phyloP scores from a whole-genome alignment of 1,140 invertebrate species.

The Dysdera silvatica region DNA sequence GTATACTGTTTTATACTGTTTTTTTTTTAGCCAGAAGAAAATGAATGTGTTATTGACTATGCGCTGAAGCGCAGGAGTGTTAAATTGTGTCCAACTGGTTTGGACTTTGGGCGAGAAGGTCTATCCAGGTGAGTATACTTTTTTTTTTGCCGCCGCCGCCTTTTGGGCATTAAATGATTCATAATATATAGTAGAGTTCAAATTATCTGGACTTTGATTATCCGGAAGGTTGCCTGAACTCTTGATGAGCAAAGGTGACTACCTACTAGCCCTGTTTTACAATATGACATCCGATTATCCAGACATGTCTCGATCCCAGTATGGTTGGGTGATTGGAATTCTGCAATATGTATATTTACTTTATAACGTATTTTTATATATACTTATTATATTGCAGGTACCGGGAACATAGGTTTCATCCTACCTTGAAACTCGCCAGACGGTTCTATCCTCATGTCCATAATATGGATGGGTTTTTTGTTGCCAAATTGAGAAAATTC shows the following conservation, averaged over 20 bases:
- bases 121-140: slow-evolving; percentile 63
- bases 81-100: slow-evolving; percentile 82
- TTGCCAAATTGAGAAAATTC: slow-evolving; percentile 96
- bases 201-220: neutral
- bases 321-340: neutral
- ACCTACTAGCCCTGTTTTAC: neutral
- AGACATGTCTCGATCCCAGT: neutral
- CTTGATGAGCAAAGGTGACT: neutral
- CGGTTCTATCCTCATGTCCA: slow-evolving; percentile 96
- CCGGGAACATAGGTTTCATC: slow-evolving; percentile 65
- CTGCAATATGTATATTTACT: too few relatives aligned
- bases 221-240: neutral
- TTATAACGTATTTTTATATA: neutral
- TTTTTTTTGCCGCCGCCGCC: neutral
- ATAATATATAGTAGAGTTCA: neutral
- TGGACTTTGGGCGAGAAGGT: slow-evolving; percentile 93
- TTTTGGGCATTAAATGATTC: neutral
- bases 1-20: neutral
- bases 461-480: slow-evolving; percentile 99
- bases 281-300: neutral
- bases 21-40: slow-evolving; percentile 75
- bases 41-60: slow-evolving; percentile 95
- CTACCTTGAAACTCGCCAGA: slow-evolving; percentile 76
- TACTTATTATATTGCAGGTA: slow-evolving; percentile 48
- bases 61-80: slow-evolving; percentile 86